Evolutionary conservation across 2,113 vertebrate genomes (phyloP).

Genomic region (Gobio gobio): DNA sequence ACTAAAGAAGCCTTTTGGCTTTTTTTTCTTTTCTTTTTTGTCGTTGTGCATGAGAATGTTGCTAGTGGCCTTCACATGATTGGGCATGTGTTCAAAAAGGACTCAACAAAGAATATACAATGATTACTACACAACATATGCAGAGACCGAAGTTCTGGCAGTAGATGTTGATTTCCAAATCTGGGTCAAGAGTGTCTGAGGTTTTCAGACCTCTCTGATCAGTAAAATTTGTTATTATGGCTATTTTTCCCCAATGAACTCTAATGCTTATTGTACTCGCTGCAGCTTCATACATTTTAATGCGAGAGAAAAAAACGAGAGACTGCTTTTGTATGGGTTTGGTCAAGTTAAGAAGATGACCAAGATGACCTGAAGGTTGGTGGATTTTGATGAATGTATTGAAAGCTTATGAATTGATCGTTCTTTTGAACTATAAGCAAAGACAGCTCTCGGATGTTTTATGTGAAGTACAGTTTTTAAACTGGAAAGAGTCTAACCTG

Average conservation of each 20-base stretch:
- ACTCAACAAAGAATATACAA: background rate
- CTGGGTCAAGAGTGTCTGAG: background rate
- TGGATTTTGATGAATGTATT: background rate
- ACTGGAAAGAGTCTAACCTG: slow-evolving; percentile 20
- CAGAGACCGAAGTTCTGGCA: background rate
- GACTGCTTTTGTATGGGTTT: background rate
- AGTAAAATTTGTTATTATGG: slow-evolving; percentile 54
- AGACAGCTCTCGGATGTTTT: background rate
- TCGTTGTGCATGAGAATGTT: background rate
- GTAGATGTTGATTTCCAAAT: background rate
- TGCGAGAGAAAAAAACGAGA: slow-evolving; percentile 25
- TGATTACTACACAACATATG: background rate
- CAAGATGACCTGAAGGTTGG: background rate
- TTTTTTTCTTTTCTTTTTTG: background rate
- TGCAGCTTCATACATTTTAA: slow-evolving; percentile 47
- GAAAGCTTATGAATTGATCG: background rate
- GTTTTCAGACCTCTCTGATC: slow-evolving; percentile 47
- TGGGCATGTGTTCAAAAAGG: background rate
- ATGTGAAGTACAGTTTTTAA: background rate
- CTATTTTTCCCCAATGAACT: slow-evolving; percentile 56
- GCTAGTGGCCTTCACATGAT: background rate
- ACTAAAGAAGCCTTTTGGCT: background rate
- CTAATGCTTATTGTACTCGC: slow-evolving; percentile 53
- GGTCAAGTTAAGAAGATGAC: background rate
- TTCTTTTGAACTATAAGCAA: background rate